Conservation (phyloP, 2,888 invertebrate species). For the Pyrgus malvae region DNA sequence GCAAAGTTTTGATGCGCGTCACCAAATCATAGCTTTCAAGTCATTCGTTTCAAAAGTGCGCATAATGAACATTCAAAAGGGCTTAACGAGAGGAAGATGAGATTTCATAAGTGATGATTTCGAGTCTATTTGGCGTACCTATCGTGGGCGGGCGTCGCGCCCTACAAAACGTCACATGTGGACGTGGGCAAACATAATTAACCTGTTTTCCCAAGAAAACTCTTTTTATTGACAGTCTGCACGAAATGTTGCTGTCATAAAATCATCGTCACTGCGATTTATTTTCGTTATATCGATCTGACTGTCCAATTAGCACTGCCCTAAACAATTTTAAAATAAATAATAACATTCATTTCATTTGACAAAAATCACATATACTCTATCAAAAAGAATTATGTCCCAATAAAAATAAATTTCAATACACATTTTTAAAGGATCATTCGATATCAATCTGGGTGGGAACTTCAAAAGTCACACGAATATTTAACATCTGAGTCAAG, state of each 20-base stretch:
- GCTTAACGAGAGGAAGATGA: constrained; percentile 10
- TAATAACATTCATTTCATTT: too few species aligned
- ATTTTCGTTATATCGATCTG: neutral
- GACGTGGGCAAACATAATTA: constrained; percentile 24
- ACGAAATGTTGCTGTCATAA: neutral
- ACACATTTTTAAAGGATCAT: too few species aligned
- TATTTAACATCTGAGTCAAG: too few species aligned
- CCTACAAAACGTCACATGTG: constrained; percentile 23
- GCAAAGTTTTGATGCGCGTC: too few species aligned
- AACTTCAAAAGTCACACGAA: too few species aligned
- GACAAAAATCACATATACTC: too few species aligned
- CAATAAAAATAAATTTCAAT: too few species aligned
- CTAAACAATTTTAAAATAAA: too few species aligned
- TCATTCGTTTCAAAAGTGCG: too few species aligned
- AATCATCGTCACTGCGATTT: neutral
- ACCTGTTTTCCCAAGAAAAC: constrained; percentile 11
- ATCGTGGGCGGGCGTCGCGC: constrained; percentile 35
- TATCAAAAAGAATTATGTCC: too few species aligned
- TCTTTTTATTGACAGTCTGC: constrained; percentile 6
- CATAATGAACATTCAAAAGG: neutral
- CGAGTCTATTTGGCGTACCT: constrained; percentile 21
- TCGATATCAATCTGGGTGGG: too few species aligned
- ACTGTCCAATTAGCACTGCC: neutral
- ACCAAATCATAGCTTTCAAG: too few species aligned
- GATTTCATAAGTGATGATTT: constrained; percentile 16